These are phyloP conservation scores for Mesoligia furuncula DNA, from an alignment of 2,888 invertebrate genomes.

Conservation along the genomic window DNA sequence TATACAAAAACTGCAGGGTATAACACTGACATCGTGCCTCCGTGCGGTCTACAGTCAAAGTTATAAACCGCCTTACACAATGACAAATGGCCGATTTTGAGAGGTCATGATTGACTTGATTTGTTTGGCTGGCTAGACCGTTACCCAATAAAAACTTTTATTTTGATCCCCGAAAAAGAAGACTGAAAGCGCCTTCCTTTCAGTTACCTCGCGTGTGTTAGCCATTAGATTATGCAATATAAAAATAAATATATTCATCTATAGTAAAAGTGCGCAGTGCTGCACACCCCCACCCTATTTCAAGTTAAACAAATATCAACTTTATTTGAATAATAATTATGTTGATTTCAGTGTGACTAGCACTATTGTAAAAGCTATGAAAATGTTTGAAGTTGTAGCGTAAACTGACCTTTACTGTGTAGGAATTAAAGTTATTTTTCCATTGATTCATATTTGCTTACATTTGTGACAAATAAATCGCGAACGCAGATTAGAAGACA, in stretches of 20 bases:
- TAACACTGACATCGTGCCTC: background rate
- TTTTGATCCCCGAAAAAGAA: background rate
- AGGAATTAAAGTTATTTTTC: no score
- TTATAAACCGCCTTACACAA: conserved; percentile 9
- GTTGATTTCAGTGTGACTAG: no score
- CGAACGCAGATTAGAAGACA: no score
- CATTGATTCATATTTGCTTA: no score
- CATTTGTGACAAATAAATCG: no score
- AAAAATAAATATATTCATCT: conserved; percentile 33
- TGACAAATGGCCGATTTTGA: background rate
- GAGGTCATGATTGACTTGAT: background rate
- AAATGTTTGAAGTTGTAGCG: no score
- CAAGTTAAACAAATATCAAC: no score
- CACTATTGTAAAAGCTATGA: no score
- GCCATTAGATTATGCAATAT: conserved; percentile 3
- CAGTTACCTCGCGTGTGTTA: background rate
- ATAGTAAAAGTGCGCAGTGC: no score
- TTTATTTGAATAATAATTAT: no score
- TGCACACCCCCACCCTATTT: no score
- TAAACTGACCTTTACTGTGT: no score
- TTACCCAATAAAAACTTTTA: background rate
- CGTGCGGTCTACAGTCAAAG: background rate
- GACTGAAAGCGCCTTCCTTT: background rate
- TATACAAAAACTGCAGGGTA: background rate
- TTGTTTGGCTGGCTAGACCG: background rate